Conservation (phyloP, 2,797 vertebrate genomes). For the Odontamblyopus lacepedii region DNA sequence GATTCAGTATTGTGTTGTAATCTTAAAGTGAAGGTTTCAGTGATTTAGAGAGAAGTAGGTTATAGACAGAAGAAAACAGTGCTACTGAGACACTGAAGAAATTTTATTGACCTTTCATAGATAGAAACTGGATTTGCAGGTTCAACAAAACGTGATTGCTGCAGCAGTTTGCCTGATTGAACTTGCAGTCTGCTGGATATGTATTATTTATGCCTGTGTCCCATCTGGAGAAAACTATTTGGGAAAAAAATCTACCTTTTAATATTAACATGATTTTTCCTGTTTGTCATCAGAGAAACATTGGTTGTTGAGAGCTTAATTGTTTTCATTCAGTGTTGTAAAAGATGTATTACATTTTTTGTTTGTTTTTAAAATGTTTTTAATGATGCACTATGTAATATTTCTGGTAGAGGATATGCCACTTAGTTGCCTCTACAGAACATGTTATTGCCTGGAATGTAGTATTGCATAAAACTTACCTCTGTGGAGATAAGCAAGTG, state of each 20-base stretch:
- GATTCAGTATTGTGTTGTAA: not conserved
- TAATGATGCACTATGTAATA: too few relatives aligned
- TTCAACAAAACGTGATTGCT: slow-evolving; percentile 38
- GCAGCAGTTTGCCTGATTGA: slow-evolving; percentile 42
- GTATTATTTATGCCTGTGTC: not conserved
- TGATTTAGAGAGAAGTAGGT: not conserved
- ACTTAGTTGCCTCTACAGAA: too few relatives aligned
- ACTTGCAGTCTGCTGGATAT: slow-evolving; percentile 6
- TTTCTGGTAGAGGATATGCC: not conserved
- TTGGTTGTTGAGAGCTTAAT: too few relatives aligned
- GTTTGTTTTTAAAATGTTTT: too few relatives aligned
- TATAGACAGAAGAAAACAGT: not conserved
- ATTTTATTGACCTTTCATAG: slow-evolving; percentile 51
- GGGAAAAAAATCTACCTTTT: not conserved
- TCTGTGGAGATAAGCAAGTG: too few relatives aligned
- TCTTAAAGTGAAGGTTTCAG: not conserved
- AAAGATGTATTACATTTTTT: too few relatives aligned
- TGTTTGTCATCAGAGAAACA: not conserved
- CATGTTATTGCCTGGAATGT: too few relatives aligned
- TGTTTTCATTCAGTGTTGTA: too few relatives aligned
- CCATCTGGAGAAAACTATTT: not conserved
- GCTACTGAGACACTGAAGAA: slow-evolving; percentile 19
- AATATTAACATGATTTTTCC: not conserved
- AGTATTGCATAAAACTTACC: too few relatives aligned
- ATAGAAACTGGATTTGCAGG: slow-evolving; percentile 53